phyloP scores from a whole-genome alignment of 2,113 vertebrate genomes.

The Nibea albiflora region DNA sequence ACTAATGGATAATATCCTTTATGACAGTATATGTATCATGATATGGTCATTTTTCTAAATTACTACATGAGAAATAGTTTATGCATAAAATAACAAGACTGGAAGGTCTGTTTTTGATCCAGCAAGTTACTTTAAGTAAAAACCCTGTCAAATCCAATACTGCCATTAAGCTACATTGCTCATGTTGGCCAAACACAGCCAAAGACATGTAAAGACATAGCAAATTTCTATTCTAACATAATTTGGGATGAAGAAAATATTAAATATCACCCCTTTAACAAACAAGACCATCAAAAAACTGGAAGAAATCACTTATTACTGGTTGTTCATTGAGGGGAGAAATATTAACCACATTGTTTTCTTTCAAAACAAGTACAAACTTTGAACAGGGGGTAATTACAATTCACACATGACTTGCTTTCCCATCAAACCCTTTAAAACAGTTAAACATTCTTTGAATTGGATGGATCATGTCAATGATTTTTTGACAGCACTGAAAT shows the following conservation, averaged over 20 bases:
- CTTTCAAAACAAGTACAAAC: conserved; percentile 80
- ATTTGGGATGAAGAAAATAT: neutral
- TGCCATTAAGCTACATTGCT: neutral
- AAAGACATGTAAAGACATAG: neutral
- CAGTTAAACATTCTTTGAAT: conserved; percentile 82
- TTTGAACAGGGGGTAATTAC: conserved; percentile 83
- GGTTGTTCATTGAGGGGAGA: conserved; percentile 52
- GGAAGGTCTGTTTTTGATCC: neutral
- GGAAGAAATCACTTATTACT: conserved; percentile 30
- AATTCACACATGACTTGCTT: conserved; percentile 75
- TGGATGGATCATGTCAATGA: conserved; percentile 75
- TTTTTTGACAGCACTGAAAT: conserved; percentile 71
- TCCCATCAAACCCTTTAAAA: conserved; percentile 69
- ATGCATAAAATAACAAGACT: neutral
- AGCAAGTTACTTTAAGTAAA: neutral
- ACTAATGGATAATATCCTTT: neutral
- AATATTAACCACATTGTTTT: conserved; percentile 79
- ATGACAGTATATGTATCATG: neutral
- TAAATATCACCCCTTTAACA: neutral
- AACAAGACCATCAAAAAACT: conserved; percentile 9
- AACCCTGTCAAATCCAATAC: neutral
- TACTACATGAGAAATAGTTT: neutral
- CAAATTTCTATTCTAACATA: neutral
- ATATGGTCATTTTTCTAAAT: neutral
- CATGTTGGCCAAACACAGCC: neutral